Conservation (phyloP, 2,888 invertebrate genomes). For the Tanytarsus gracilentus region DNA sequence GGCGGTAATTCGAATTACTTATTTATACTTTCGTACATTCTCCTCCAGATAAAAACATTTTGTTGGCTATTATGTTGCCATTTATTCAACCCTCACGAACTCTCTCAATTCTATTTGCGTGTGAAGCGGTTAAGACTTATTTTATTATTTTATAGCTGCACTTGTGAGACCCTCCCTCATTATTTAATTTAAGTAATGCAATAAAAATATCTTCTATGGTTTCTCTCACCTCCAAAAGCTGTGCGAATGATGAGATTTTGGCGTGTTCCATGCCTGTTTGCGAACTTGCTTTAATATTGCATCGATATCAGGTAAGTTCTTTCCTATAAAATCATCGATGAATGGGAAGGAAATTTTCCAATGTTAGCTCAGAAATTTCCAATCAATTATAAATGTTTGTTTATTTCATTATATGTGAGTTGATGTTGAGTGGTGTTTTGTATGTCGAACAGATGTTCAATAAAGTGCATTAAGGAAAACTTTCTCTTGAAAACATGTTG, state of each 20-base stretch:
- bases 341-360: not conserved
- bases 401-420: not conserved
- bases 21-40: slow-evolving; percentile 19
- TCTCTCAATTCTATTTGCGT: not conserved
- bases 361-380: not conserved
- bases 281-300: slow-evolving; percentile 32
- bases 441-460: no score
- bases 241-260: slow-evolving; percentile 28
- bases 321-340: slow-evolving; percentile 28
- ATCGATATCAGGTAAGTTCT: slow-evolving; percentile 32
- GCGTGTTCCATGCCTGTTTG: slow-evolving; percentile 33
- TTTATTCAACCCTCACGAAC: slow-evolving; percentile 11
- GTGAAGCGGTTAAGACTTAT: not conserved
- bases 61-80: slow-evolving; percentile 6
- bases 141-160: not conserved
- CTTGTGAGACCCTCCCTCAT: no score
- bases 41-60: not conserved
- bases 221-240: slow-evolving; percentile 23
- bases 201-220: no score
- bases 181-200: no score
- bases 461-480: no score
- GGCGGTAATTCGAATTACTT: slow-evolving; percentile 21
- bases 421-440: no score
- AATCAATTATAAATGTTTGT: not conserved
- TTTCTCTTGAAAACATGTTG: no score